Evolutionary conservation across 2,888 invertebrate species (phyloP).

Genomic region (Mamestra brassicae): DNA sequence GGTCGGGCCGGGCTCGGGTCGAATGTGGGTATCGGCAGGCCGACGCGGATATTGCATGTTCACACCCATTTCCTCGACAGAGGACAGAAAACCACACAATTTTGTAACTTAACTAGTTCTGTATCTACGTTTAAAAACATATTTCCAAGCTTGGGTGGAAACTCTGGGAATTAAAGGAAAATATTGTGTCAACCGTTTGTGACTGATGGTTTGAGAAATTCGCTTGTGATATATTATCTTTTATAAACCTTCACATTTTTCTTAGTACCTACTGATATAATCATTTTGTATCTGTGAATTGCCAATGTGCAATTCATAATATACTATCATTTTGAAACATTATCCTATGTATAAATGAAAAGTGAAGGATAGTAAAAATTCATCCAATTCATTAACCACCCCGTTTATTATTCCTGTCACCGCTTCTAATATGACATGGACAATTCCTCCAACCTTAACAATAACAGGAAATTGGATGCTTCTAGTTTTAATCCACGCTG

Average conservation of each 20-base stretch:
- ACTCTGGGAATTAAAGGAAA: constrained; percentile 31
- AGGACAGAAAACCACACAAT: constrained; percentile 62
- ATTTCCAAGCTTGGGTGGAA: neutral
- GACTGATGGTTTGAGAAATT: constrained; percentile 15
- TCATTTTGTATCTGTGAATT: neutral
- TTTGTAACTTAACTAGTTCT: constrained; percentile 51
- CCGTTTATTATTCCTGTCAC: neutral
- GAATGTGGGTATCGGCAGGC: constrained; percentile 60
- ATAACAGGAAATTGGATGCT: constrained; percentile 21
- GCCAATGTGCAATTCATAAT: too few relatives aligned
- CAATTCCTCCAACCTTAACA: constrained; percentile 15
- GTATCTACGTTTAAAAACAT: constrained; percentile 17
- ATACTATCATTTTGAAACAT: too few relatives aligned
- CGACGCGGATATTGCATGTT: constrained; percentile 75
- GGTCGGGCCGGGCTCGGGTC: constrained; percentile 46
- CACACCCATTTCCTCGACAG: constrained; percentile 70
- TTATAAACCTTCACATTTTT: constrained; percentile 7
- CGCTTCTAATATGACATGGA: constrained; percentile 6
- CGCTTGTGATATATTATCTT: constrained; percentile 17
- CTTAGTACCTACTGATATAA: constrained; percentile 1
- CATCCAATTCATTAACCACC: neutral
- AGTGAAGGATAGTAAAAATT: neutral
- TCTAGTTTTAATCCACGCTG: constrained; percentile 16
- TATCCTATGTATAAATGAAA: too few relatives aligned
- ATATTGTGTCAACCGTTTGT: constrained; percentile 42